Base-by-base conservation (phyloP, 2,888 invertebrate genomes). In the Polyommatus icarus region DNA sequence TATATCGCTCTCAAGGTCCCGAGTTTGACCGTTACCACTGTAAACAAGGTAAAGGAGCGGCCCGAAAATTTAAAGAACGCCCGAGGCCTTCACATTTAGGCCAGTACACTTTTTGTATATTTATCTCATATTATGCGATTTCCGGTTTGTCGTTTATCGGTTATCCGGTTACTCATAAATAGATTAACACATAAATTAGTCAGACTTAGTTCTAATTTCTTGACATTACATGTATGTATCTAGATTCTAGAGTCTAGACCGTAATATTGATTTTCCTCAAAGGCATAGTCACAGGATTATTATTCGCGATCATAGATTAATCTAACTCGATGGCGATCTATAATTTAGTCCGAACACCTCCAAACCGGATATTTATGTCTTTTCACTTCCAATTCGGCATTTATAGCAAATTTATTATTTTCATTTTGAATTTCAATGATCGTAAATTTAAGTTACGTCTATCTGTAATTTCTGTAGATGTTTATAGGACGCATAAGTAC, bases 1-100 rank as follows among this genome's bases (percentile, higher is more conserved):
- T 73, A 88, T 88, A 91, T 89, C 89, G 84, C 86, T 84, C 86
- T 86, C 86, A 84, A 83, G 88, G 87, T 83, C 86, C 88, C 85
- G 88, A 90, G 90, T 83, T 87, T 86, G 86, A 87, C 88, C 88
- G 90, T 90, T 90, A 84, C 82, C 82, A 86, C 84, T 83, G 87
- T 84, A 90, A 91, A 91, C 86, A 90, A 82, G 81, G 40, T 50
- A 81, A 82, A 84, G 89, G 90, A 83, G 88, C 80, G 89, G 40
- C 20, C 12, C 29, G 24, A 54, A 75, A 75, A 18, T 81, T 80
- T 82, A 67, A 67, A 67, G 32, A 67, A 67, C 73, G 36, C 72
- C 75, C 54, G 29, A 75, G 75, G 75, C 29, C 67, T 75, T 29
- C 8, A 54, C 29, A 29, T 46, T 73, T 50, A 24, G 40, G 73